Evolutionary conservation across 1,140 invertebrate genomes (phyloP).

Genomic region (Diorhabda sublineata): DNA sequence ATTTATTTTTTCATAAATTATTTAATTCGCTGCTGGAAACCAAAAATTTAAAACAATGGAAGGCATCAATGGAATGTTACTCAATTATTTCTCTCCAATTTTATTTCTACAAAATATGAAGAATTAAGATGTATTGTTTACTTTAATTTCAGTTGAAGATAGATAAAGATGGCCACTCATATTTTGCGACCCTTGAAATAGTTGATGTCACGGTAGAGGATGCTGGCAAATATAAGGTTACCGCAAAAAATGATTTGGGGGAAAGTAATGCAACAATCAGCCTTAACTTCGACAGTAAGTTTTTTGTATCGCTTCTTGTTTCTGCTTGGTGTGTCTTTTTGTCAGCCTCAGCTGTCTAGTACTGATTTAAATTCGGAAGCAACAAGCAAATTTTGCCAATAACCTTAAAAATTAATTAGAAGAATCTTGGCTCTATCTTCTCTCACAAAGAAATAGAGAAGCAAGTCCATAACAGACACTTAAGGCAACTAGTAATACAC

Average conservation of each 20-base stretch:
- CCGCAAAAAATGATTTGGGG: conserved; percentile 92
- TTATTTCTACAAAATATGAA: background rate
- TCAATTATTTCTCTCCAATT: too few relatives aligned
- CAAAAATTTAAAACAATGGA: too few relatives aligned
- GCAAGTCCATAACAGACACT: too few relatives aligned
- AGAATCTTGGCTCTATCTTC: conserved; percentile 28
- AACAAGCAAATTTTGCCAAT: conserved; percentile 19
- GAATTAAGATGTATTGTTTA: background rate
- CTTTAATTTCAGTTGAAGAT: conserved; percentile 67
- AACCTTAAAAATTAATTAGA: conserved; percentile 11
- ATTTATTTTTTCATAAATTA: too few relatives aligned
- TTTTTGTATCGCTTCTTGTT: conserved; percentile 32
- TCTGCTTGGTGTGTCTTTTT: conserved; percentile 35
- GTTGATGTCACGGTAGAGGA: conserved; percentile 93
- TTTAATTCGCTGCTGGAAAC: too few relatives aligned
- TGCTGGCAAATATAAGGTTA: conserved; percentile 95
- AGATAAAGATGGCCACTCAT: conserved; percentile 88
- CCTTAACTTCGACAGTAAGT: conserved; percentile 97
- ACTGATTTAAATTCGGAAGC: background rate
- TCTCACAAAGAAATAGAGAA: background rate
- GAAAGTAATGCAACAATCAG: conserved; percentile 95
- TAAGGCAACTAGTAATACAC: too few relatives aligned
- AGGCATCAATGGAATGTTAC: too few relatives aligned
- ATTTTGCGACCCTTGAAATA: conserved; percentile 88
- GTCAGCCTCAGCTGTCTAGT: conserved; percentile 6